A percentile compares a stretch with the other conserved stretches of the same genome.
phyloP scores from a whole-genome alignment of 2,888 invertebrate genomes.

The Acrobasis consociella region DNA sequence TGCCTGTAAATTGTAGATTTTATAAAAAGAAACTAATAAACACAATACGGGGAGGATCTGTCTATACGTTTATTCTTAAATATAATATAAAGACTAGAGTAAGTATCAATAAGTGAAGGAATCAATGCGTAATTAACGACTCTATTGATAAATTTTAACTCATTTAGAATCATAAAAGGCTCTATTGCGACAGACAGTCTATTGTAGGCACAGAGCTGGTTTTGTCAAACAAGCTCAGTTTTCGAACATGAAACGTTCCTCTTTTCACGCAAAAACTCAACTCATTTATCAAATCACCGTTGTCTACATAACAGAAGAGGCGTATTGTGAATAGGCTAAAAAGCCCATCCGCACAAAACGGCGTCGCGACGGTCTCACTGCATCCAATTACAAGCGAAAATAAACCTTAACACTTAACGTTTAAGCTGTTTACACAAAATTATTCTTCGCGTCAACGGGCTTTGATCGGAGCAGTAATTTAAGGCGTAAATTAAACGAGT shows the following conservation, averaged over 20 bases:
- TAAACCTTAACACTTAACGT: conserved; percentile 47
- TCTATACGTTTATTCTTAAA: no score
- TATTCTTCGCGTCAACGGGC: conserved; percentile 28
- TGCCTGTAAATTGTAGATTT: no score
- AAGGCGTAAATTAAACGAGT: conserved; percentile 65
- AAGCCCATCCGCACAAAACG: conserved; percentile 66
- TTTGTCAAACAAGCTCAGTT: conserved; percentile 58
- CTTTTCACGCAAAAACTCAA: conserved; percentile 67
- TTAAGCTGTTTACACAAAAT: conserved; percentile 36
- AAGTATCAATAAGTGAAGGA: neutral
- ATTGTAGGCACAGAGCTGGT: conserved; percentile 52
- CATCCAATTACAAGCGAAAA: conserved; percentile 49
- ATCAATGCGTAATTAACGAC: neutral
- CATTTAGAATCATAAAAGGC: conserved; percentile 46
- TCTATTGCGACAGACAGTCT: conserved; percentile 45
- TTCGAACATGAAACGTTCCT: conserved; percentile 56
- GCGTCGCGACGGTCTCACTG: conserved; percentile 44
- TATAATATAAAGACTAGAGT: neutral
- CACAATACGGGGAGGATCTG: no score
- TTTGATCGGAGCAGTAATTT: conserved; percentile 60
- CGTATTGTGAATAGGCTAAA: conserved; percentile 70
- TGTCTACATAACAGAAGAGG: conserved; percentile 69
- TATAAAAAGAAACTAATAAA: no score
- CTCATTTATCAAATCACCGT: conserved; percentile 76
- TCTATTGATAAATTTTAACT: conserved; percentile 24